Evolutionary conservation across 1,140 invertebrate genomes (phyloP).

Genomic region (Bombus turneri): DNA sequence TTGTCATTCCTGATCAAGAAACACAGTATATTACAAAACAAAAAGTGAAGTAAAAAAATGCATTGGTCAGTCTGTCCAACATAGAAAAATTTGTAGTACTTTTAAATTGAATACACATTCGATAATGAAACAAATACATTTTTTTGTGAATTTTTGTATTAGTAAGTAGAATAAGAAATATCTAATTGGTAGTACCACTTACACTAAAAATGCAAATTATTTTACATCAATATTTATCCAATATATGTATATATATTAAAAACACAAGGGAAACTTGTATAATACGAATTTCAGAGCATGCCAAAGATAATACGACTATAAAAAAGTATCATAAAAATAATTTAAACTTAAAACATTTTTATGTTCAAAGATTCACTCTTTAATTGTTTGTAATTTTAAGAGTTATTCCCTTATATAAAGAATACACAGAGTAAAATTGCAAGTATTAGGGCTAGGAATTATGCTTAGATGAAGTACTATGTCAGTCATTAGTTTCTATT

Average conservation of each 20-base stretch:
- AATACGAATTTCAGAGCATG: conserved; percentile 62
- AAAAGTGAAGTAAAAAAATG: conserved; percentile 23
- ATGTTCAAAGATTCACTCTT: conserved; percentile 17
- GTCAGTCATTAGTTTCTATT: neutral
- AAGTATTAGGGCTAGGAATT: conserved; percentile 41
- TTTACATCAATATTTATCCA: conserved; percentile 57
- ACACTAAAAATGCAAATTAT: conserved; percentile 50
- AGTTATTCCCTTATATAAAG: conserved; percentile 34
- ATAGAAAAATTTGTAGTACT: conserved; percentile 19
- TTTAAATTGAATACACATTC: conserved; percentile 14
- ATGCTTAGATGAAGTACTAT: conserved; percentile 42
- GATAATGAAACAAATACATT: conserved; percentile 15
- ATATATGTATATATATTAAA: conserved; percentile 59
- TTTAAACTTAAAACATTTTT: conserved; percentile 57
- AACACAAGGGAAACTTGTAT: conserved; percentile 48
- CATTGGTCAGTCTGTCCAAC: neutral
- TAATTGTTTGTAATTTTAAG: conserved; percentile 41
- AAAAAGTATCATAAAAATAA: conserved; percentile 67
- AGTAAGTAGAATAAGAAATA: conserved; percentile 48
- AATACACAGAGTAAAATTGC: conserved; percentile 64
- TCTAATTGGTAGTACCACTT: conserved; percentile 48
- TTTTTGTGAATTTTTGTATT: conserved; percentile 31
- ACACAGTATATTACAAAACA: neutral
- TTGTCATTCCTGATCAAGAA: conserved; percentile 28
- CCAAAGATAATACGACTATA: conserved; percentile 58